Evolutionary conservation across 2,797 vertebrate species (phyloP), one percentile per base, ranked within the genome.

Genomic region (Emydoidea blandingii): DNA sequence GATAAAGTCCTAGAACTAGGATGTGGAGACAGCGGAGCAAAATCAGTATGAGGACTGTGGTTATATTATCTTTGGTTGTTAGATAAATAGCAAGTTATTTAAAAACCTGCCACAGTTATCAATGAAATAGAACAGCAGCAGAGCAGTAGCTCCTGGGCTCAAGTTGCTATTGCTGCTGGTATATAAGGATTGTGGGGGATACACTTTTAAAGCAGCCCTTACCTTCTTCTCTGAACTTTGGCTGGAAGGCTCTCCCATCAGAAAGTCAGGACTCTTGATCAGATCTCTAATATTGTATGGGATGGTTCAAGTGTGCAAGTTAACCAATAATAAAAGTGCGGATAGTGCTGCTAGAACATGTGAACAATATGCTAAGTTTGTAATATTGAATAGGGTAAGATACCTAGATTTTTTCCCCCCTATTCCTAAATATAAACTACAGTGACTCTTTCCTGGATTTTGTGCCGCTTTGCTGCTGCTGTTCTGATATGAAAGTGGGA

Each of bases 31-130:
- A 83, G 11, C 16, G 62, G 21, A 37, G 74, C 34, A 87, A 88
- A 93, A 81, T 80, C 83, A 57, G 27, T 88, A 57, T 53, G 68
- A 92, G 85, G 12, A 57, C 81, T 52, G 37, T 52, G n/a, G 85
- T n/a, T 95, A 78, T 25, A 50, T 16, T 34, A 27, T 95, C 89
- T 93, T 83, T 84, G 96, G 44, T 37, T 86, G 6, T 47, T 82
- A 29, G 8, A 4, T 89, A 79, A 96, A 95, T 79, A 93, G 86
- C 12, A 91, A 89, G 72, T 76, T 54, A 81, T 31, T 92, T 93
- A 29, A 95, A 96, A 95, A 92, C 7, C 50, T 76, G 34, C 82
- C 14, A 47, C 87, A 34, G 27, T 21, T 1, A 94, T 21, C 74
- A 57, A 8, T 65, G 47, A 92, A 65, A 89, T 6, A 92, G 92